Conservation (phyloP, 2,797 vertebrate species). For the Ambastaia sidthimunki region DNA sequence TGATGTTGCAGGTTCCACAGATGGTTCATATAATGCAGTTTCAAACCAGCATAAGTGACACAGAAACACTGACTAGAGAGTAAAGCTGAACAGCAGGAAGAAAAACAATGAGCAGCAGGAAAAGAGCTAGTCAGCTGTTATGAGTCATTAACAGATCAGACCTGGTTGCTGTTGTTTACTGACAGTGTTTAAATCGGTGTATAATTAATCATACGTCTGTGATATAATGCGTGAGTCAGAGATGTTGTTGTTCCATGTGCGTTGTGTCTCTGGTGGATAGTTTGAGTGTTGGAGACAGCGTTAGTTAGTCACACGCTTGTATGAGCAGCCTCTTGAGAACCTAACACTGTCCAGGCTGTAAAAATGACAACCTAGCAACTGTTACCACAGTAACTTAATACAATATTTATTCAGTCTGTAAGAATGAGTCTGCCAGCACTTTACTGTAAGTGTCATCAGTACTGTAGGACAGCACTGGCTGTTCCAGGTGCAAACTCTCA, state of each 20-base stretch:
- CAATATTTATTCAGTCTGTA: slow-evolving; percentile 31
- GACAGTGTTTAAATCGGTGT: background rate
- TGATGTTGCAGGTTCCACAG: background rate
- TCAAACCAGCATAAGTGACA: background rate
- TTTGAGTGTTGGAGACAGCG: slow-evolving; percentile 23
- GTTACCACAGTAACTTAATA: slow-evolving; percentile 34
- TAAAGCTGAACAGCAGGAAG: background rate
- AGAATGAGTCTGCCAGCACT: slow-evolving; percentile 9
- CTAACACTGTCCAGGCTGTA: slow-evolving; percentile 42
- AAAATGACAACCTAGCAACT: slow-evolving; percentile 40
- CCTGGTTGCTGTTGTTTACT: background rate
- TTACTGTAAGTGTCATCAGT: slow-evolving; percentile 26
- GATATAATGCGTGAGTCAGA: slow-evolving; percentile 5
- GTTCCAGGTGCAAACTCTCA: background rate
- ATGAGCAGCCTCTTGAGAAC: slow-evolving; percentile 31
- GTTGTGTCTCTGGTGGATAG: background rate
- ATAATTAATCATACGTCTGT: slow-evolving; percentile 5
- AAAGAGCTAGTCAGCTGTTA: background rate
- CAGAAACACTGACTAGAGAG: background rate
- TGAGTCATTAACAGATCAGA: slow-evolving; percentile 18
- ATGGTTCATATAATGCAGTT: slow-evolving; percentile 13
- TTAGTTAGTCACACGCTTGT: slow-evolving; percentile 31
- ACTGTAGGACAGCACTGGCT: background rate
- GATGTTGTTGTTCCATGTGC: slow-evolving; percentile 7
- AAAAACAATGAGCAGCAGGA: background rate